Conservation (phyloP, 2,113 vertebrate genomes). For the Psilopsiagon aymara region DNA sequence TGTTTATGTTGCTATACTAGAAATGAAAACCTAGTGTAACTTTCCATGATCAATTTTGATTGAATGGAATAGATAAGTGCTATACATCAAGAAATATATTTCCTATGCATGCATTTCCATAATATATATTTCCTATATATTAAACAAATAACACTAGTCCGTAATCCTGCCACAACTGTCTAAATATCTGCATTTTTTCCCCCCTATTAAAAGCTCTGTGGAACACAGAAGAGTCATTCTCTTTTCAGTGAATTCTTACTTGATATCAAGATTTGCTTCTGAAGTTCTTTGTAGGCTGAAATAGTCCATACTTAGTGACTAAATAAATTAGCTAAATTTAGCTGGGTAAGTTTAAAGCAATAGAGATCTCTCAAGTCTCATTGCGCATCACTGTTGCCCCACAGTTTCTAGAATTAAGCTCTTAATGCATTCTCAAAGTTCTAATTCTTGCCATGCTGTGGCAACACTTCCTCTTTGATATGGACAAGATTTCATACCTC, state of each 20-base stretch:
- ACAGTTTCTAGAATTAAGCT: slow-evolving; percentile 13
- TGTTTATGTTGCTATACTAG: background rate
- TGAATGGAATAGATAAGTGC: slow-evolving; percentile 16
- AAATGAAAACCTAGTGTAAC: slow-evolving; percentile 43
- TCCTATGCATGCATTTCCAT: background rate
- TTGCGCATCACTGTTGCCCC: background rate
- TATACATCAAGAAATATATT: background rate
- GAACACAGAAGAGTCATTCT: background rate
- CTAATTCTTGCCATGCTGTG: background rate
- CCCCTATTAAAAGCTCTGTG: background rate
- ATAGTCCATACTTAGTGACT: slow-evolving; percentile 17
- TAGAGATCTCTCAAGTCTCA: slow-evolving; percentile 12
- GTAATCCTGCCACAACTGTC: background rate
- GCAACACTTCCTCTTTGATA: slow-evolving; percentile 4
- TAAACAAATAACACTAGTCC: background rate
- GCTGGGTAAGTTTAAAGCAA: background rate
- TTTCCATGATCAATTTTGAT: slow-evolving; percentile 14
- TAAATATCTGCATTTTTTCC: background rate
- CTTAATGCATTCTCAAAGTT: background rate
- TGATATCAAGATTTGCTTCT: background rate
- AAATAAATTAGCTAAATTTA: slow-evolving; percentile 37
- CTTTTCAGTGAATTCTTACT: background rate
- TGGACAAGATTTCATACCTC: slow-evolving; percentile 29
- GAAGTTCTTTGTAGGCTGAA: slow-evolving; percentile 16
- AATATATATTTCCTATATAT: background rate